phyloP scores from a whole-genome alignment of 2,888 invertebrate species.

The Mystacides longicornis region DNA sequence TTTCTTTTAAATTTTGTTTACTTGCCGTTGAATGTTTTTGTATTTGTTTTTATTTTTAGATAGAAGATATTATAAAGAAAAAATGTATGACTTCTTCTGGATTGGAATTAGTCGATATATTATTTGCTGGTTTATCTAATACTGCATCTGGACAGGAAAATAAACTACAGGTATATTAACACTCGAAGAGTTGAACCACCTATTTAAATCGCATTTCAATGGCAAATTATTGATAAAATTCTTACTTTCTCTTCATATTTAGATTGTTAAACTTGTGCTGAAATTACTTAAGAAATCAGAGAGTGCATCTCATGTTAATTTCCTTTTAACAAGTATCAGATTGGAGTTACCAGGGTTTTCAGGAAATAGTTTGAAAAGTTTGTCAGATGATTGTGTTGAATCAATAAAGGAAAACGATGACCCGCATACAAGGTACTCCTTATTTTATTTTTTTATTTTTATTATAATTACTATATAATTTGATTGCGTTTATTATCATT shows the following conservation, averaged over 20 bases:
- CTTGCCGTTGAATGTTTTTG: not conserved
- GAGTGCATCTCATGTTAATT: constrained; percentile 8
- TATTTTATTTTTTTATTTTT: not conserved
- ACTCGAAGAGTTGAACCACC: too few species aligned
- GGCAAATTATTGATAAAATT: not conserved
- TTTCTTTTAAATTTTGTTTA: not conserved
- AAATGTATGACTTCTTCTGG: constrained; percentile 16
- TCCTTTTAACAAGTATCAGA: constrained; percentile 35
- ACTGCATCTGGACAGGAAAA: constrained; percentile 2
- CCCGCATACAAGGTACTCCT: constrained; percentile 14
- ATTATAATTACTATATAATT: not conserved
- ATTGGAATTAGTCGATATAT: constrained; percentile 14
- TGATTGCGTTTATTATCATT: not conserved
- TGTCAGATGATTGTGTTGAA: constrained; percentile 41
- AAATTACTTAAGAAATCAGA: constrained; percentile 5
- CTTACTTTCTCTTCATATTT: not conserved
- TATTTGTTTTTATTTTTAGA: constrained; percentile 9
- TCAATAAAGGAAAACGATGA: constrained; percentile 41
- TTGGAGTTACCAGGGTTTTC: constrained; percentile 37
- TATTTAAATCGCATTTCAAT: too few species aligned
- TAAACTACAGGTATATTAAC: constrained; percentile 11
- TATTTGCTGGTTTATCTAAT: constrained; percentile 12
- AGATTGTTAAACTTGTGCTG: constrained; percentile 15
- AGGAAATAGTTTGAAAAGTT: constrained; percentile 34
- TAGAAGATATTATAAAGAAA: constrained; percentile 11